Evolutionary conservation across 2,888 invertebrate genomes (phyloP).

Genomic region (Pelosia muscerda): DNA sequence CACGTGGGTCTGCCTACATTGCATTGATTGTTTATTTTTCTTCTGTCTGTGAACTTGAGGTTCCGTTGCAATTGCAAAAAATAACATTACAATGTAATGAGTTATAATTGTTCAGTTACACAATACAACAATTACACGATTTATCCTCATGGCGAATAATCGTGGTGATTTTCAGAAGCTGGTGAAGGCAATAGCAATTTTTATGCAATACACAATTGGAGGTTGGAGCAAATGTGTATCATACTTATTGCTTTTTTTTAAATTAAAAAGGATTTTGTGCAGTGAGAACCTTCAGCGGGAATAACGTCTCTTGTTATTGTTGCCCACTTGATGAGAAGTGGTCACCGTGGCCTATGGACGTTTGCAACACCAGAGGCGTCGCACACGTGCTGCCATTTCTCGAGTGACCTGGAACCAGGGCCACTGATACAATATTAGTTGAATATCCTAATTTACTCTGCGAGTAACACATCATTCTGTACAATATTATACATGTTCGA

Average conservation of each 20-base stretch:
- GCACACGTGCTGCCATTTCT: too few species aligned
- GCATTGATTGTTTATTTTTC: background rate
- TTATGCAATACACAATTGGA: background rate
- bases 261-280: too few species aligned
- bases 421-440: too few species aligned
- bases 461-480: background rate
- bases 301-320: too few species aligned
- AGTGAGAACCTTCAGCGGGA: too few species aligned
- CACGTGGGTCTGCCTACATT: too few species aligned
- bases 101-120: slow-evolving; percentile 27
- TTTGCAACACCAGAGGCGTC: too few species aligned
- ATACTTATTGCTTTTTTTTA: background rate
- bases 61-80: slow-evolving; percentile 33
- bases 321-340: too few species aligned
- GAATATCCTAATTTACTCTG: too few species aligned
- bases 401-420: too few species aligned
- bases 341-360: too few species aligned
- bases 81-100: slow-evolving; percentile 29
- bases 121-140: slow-evolving; percentile 28
- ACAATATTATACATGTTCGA: background rate
- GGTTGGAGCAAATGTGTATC: background rate
- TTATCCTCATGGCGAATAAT: slow-evolving; percentile 28
- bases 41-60: slow-evolving; percentile 17
- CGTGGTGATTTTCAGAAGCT: slow-evolving; percentile 24
- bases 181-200: slow-evolving; percentile 15